Percentiles rank a stretch among this genome's conserved stretches.
Evolutionary conservation across 2,113 vertebrate genomes (phyloP).

Genomic region (Xiphophorus couchianus): DNA sequence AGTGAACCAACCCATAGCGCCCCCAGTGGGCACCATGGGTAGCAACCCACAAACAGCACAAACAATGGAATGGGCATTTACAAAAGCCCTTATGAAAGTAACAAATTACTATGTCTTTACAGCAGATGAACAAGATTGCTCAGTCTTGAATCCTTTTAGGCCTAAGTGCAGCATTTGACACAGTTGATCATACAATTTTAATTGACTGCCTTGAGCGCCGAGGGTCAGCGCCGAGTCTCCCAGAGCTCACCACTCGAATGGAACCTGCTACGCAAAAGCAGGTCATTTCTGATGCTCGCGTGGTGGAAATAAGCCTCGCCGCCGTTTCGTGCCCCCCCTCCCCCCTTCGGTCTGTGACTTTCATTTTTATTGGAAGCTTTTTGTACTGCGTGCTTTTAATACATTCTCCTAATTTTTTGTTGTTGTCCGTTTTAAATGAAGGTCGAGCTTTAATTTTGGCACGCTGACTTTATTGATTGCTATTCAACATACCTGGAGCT

Average conservation of each 20-base stretch:
- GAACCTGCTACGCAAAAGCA: conserved; percentile 22
- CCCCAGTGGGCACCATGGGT: too few species aligned
- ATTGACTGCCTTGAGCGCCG: conserved; percentile 54
- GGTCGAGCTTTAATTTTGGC: background rate
- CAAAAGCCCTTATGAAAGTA: background rate
- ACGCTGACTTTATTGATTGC: background rate
- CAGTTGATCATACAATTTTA: conserved; percentile 64
- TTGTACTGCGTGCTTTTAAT: background rate
- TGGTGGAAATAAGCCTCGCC: background rate
- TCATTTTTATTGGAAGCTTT: background rate
- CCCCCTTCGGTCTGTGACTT: background rate
- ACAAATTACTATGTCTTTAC: conserved; percentile 14
- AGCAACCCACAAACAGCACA: too few species aligned
- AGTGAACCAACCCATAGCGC: too few species aligned
- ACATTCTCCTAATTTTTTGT: background rate
- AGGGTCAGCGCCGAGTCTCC: conserved; percentile 30
- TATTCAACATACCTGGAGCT: background rate
- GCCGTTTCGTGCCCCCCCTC: background rate
- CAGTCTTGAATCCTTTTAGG: conserved; percentile 40
- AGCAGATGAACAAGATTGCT: conserved; percentile 41
- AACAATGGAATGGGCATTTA: too few species aligned
- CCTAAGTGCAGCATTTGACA: conserved; percentile 57
- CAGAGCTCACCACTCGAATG: background rate
- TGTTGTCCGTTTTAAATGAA: background rate
- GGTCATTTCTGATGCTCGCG: conserved; percentile 4